Evolutionary conservation across 2,113 vertebrate genomes (phyloP).

Genomic region (Tachysurus vachellii): DNA sequence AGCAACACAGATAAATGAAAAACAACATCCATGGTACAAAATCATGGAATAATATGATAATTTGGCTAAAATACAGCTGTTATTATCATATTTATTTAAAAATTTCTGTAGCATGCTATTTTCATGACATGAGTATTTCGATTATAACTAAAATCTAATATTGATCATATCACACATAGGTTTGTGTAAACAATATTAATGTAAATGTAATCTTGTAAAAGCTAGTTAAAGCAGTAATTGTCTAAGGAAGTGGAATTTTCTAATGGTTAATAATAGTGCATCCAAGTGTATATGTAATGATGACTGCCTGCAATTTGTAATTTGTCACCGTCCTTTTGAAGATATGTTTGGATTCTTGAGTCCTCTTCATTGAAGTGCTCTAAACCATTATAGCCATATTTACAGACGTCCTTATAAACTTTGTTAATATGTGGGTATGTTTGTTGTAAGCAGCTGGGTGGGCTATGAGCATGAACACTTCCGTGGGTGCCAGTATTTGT

Average conservation of each 20-base stretch:
- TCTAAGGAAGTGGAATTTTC: background rate
- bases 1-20: background rate
- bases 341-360: conserved; percentile 6
- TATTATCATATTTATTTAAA: background rate
- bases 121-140: background rate
- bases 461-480: conserved; percentile 73
- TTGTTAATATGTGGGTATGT: conserved; percentile 26
- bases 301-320: background rate
- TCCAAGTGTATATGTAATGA: background rate
- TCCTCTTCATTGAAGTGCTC: conserved; percentile 2
- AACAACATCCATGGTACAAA: background rate
- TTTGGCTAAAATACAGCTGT: background rate
- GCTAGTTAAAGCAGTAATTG: background rate
- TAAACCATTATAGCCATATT: conserved; percentile 15
- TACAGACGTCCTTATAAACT: conserved; percentile 1
- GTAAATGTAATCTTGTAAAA: background rate
- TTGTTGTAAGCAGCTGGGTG: conserved; percentile 66
- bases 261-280: background rate
- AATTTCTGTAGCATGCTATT: background rate
- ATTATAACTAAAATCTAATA: background rate
- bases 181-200: background rate
- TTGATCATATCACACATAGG: background rate
- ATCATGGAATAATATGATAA: background rate
- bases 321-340: background rate
- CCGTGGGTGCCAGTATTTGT: conserved; percentile 66